These are phyloP conservation scores for Pelagia noctiluca DNA, from an alignment of 30 jellyfish, hydroid and myxozoan species.

Conservation along the genomic window DNA sequence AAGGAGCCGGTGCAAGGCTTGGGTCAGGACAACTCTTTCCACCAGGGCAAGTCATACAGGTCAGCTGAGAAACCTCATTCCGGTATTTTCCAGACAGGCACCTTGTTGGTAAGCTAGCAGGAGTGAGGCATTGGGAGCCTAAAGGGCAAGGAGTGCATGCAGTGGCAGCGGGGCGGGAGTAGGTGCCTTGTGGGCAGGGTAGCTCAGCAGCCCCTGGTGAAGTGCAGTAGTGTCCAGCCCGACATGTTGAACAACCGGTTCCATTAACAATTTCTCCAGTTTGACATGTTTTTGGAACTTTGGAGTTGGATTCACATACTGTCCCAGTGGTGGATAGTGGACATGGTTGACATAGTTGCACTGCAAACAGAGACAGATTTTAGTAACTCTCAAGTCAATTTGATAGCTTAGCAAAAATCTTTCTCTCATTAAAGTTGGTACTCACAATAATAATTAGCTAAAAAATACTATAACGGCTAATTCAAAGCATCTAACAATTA, in stretches of 20 bases:
- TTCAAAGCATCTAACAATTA: no score
- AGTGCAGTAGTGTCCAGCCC: constrained; percentile 89
- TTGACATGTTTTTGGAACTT: constrained; percentile 72
- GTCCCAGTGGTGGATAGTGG: constrained; percentile 78
- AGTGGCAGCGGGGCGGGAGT: constrained; percentile 81
- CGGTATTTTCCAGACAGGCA: constrained; percentile 89
- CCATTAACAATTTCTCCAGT: constrained; percentile 81
- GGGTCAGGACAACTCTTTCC: constrained; percentile 81
- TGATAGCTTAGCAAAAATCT: no score
- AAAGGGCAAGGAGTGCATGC: constrained; percentile 84
- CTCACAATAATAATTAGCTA: no score
- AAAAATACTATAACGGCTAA: no score
- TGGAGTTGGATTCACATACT: constrained; percentile 78
- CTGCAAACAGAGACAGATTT: constrained; percentile 50
- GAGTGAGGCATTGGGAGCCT: constrained; percentile 81
- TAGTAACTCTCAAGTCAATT: no score
- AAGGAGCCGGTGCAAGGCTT: constrained; percentile 79
- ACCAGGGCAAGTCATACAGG: constrained; percentile 91
- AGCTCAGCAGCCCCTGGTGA: constrained; percentile 77
- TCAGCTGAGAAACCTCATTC: constrained; percentile 25
- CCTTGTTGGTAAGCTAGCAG: constrained; percentile 55
- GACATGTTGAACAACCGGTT: constrained; percentile 80
- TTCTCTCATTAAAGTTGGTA: no score
- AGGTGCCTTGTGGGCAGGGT: constrained; percentile 74
- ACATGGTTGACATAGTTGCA: constrained; percentile 78